Conservation (phyloP, 1,140 invertebrate genomes). For the Hylyphantes graminicola region DNA sequence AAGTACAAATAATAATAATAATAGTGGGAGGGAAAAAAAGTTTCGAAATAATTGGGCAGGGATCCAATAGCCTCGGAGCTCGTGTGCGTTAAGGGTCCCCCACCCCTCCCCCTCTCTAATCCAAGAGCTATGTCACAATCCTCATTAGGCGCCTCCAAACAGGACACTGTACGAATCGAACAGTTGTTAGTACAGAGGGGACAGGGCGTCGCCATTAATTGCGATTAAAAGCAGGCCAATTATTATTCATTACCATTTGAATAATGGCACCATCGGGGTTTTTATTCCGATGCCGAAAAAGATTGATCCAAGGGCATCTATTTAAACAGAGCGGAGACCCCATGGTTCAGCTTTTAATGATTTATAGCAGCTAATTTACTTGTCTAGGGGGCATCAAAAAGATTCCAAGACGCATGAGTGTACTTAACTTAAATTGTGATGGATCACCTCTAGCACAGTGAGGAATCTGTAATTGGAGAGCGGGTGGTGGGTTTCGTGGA, state of each 20-base stretch:
- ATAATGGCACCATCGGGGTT: not conserved
- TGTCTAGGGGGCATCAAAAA: conserved; percentile 26
- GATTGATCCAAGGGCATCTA: too few relatives aligned
- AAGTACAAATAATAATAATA: conserved; percentile 24
- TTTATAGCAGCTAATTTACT: conserved; percentile 46
- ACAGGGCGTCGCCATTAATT: conserved; percentile 42
- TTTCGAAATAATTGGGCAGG: conserved; percentile 56
- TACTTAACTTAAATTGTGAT: conserved; percentile 51
- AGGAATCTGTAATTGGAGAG: not conserved
- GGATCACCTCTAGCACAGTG: conserved; percentile 9
- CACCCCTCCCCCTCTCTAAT: conserved; percentile 8
- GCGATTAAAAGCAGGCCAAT: conserved; percentile 55
- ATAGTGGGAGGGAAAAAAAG: conserved; percentile 25
- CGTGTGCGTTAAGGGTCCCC: conserved; percentile 32
- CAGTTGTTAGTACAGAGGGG: not conserved
- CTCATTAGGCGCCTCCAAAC: conserved; percentile 43
- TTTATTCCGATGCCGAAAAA: too few relatives aligned
- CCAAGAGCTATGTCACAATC: conserved; percentile 18
- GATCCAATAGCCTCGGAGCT: conserved; percentile 35
- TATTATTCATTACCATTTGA: conserved; percentile 54
- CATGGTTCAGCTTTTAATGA: conserved; percentile 28
- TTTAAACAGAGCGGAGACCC: not conserved
- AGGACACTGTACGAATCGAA: not conserved
- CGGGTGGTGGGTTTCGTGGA: not conserved
- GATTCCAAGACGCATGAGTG: conserved; percentile 20